phyloP scores from a whole-genome alignment of 1,140 invertebrate genomes.

The Drosophila sulfurigaster region DNA sequence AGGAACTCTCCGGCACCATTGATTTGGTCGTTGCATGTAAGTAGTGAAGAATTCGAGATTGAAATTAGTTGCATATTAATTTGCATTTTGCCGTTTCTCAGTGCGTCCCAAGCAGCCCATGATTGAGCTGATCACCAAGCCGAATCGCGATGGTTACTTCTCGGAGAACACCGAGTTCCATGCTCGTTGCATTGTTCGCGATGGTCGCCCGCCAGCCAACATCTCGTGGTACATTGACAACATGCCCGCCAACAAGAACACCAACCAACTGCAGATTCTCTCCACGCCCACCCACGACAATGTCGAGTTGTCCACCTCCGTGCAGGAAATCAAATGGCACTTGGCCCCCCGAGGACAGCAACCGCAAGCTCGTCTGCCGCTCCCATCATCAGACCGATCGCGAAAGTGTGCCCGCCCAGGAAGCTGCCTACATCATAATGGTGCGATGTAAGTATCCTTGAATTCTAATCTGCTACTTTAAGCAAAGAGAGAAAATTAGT shows the following conservation, averaged over 20 bases:
- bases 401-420: conserved; percentile 73
- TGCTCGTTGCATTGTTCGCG: conserved; percentile 88
- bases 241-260: conserved; percentile 86
- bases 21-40: conserved; percentile 90
- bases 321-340: conserved; percentile 88
- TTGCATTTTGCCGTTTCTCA: conserved; percentile 69
- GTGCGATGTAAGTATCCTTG: conserved; percentile 71
- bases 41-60: conserved; percentile 75
- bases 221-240: conserved; percentile 89
- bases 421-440: conserved; percentile 66
- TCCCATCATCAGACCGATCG: conserved; percentile 87
- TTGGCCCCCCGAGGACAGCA: conserved; percentile 88
- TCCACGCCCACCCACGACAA: conserved; percentile 84
- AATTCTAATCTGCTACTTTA: no score
- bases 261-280: conserved; percentile 86
- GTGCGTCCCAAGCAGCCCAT: conserved; percentile 87
- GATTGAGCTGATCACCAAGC: conserved; percentile 86
- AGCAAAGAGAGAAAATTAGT: neutral
- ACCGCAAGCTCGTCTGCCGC: conserved; percentile 88
- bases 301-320: conserved; percentile 86
- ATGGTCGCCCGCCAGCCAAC: conserved; percentile 90
- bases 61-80: neutral
- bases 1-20: conserved; percentile 87
- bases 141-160: conserved; percentile 85
- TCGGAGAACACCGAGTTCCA: conserved; percentile 87